phyloP scores from a whole-genome alignment of 35 echinoderm and acorn worm genomes.

The Apostichopus parvimensis region DNA sequence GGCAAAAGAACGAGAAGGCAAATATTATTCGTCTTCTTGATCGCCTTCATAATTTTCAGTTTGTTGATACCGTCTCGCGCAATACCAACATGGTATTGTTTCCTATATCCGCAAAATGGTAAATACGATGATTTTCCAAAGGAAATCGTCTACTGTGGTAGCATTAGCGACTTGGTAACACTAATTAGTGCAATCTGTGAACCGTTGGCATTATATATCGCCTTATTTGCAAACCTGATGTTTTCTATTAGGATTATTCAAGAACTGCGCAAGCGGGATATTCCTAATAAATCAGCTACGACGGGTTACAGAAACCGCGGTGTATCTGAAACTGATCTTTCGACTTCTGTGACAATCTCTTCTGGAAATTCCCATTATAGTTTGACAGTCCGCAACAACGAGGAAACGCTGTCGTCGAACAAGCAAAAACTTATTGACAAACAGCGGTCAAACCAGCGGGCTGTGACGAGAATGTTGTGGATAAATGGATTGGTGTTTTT shows the following conservation, averaged over 20 bases:
- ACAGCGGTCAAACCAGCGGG: background rate
- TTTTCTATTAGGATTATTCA: background rate
- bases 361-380: background rate
- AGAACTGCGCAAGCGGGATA: background rate
- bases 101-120: background rate
- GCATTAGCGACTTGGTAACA: background rate
- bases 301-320: background rate
- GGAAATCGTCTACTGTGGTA: background rate
- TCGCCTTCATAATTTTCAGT: background rate
- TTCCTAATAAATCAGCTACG: background rate
- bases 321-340: background rate
- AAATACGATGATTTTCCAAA: background rate
- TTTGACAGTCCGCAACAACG: no score
- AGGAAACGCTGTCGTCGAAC: background rate
- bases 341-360: background rate
- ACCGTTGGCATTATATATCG: background rate
- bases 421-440: background rate
- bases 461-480: conserved; percentile 7
- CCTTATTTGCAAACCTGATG: background rate
- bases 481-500: conserved; percentile 25
- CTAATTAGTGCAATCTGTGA: background rate
- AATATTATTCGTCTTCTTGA: background rate
- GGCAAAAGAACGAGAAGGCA: conserved; percentile 12
- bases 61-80: conserved; percentile 2
- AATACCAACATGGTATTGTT: background rate